Evolutionary conservation across 2,113 vertebrate genomes (phyloP), one percentile per base, ranked within the genome.

Genomic region (Ursus arctos): DNA sequence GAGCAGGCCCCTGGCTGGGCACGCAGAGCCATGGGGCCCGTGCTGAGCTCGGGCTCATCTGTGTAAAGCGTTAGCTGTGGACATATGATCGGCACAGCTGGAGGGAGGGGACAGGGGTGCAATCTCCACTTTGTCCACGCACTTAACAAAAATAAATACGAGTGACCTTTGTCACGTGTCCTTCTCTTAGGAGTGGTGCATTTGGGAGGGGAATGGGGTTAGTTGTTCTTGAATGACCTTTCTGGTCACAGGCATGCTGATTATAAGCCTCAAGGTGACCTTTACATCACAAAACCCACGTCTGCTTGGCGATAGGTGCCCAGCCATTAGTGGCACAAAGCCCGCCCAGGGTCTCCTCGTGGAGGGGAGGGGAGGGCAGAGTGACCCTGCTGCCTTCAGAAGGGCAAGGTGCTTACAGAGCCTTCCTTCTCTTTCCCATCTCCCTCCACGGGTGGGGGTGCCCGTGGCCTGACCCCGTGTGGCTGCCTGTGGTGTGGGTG

Each of bases 381-480:
- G 24, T 15, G 40, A 15, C 40, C 71, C 22, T 14, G 31, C 51
- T 9, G 18, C 67, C 67, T 19, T 71, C n/a, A 36, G 36, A 43
- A 43, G 59, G 16, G 12, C 15, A 9, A 28, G 61, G 61, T 28
- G 26, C 26, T 24, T 40, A 3, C 24, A 15, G 72, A 26, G 24
- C 21, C 6, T 47, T 22, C 24, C 40, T 43, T 76, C 71, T 26
- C 40, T 26, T 13, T 67, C 7, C 31, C 31, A 12, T 16, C 14
- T 7, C 7, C 15, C 12, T 31, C 31, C 16, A 11, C 6, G 14
- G 28, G 63, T 43, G 11, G 43, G 43, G 43, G 43, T 43, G 43
- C 33, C 0, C 1, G 0, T 26, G 43, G 21, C 59, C 47, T 28
- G 26, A 22, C 47, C 47, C 24, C 9, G 4, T 2, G 10, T 1